phyloP scores from a whole-genome alignment of 2,888 invertebrate species.

The Tipula vernalis region DNA sequence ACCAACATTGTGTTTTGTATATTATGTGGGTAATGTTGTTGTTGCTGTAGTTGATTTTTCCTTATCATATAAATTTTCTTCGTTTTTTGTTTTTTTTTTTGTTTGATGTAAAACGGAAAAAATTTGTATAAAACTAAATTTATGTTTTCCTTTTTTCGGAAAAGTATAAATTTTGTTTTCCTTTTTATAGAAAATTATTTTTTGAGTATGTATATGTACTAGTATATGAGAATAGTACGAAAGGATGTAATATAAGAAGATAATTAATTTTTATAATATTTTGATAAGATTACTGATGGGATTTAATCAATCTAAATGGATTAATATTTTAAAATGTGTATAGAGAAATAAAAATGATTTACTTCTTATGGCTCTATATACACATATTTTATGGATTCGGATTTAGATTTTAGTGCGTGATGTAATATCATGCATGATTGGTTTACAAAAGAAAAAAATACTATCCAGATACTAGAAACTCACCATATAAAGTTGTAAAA shows the following conservation, averaged over 20 bases:
- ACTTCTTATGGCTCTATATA: too few relatives aligned
- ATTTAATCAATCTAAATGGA: background rate
- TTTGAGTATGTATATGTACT: background rate
- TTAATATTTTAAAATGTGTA: background rate
- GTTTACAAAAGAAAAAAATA: background rate
- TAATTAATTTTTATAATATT: background rate
- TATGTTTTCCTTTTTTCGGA: background rate
- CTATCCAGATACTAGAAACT: too few relatives aligned
- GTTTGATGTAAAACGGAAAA: background rate
- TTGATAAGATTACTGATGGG: background rate
- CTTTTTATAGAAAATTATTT: background rate
- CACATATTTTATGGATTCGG: background rate
- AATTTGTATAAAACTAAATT: conserved; percentile 4
- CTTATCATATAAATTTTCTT: background rate
- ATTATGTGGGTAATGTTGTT: background rate
- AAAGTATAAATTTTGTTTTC: background rate
- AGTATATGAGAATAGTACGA: background rate
- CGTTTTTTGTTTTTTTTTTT: background rate
- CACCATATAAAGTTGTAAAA: too few relatives aligned
- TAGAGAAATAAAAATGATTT: background rate
- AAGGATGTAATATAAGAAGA: background rate
- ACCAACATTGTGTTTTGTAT: background rate
- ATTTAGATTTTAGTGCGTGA: background rate
- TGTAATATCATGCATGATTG: background rate
- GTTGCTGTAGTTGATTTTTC: background rate